Base-by-base conservation (phyloP, 2,888 invertebrate genomes). In the Lacanobia oleracea region DNA sequence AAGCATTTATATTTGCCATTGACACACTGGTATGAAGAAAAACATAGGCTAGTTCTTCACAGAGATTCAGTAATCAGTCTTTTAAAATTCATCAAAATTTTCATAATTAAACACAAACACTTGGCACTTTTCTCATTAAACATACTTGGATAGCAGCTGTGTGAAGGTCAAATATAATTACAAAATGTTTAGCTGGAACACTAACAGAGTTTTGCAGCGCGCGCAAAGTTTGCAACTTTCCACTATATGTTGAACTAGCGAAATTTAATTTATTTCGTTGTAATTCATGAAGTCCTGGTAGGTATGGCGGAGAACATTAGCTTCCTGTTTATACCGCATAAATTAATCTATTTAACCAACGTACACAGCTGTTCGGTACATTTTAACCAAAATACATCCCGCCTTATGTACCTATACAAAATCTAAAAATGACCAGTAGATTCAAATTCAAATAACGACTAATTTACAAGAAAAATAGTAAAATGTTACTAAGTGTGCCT, bases 131-230 rank as follows among this genome's bases (percentile, higher is more conserved):
- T 53, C 53, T 56, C 72, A 82, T 66, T 63, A 59, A 45, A 53
- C 5, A 23, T 57, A 75, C 63, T 43, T 54, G 61, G 60, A 23
- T 64, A 69, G 63, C 75, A 80, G 60, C 81, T 66, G 50, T 16
- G 48, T 51, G 63, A 81, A 81, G 82, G 77, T 81, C 66, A 81
- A 81, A 81, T 84, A 81, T 81, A 76, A 81, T 81, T 81, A 84
- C 67, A 59, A 81, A 81, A 77, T 81, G 77, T 77, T 84, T 59
- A 67, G 53, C 70, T 77, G 21, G 61, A 84, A 66, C 60, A 67
- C 62, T 84, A 82, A 84, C 70, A 82, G 43, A 73, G 84, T 84
- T 82, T 82, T 60, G 78, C 68, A 45, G 66, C 56, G 73, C 56
- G 73, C 79, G 67, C 70, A 70, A 82, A 78, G 84, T 84, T 84